Evolutionary conservation across 2,113 vertebrate genomes (phyloP).

Genomic region (Sander lucioperca): DNA sequence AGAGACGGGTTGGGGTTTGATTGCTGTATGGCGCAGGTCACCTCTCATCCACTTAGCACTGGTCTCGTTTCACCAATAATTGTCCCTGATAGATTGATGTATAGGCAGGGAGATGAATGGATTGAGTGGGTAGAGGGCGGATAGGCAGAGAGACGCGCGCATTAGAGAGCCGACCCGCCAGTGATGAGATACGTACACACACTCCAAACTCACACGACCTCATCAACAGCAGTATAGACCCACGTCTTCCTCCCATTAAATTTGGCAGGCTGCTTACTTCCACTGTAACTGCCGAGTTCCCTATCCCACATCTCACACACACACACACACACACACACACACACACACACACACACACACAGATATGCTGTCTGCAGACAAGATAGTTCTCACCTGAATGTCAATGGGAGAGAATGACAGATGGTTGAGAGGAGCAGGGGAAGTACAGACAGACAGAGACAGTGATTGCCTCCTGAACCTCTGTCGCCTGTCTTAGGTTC

Average conservation of each 20-base stretch:
- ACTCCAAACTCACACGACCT: slow-evolving; percentile 24
- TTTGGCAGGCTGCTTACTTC: not conserved
- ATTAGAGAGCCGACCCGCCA: slow-evolving; percentile 1
- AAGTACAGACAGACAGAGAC: slow-evolving; percentile 37
- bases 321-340: slow-evolving; percentile 19
- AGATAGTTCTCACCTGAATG: slow-evolving; percentile 66
- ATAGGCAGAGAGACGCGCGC: slow-evolving; percentile 9
- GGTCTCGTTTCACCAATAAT: slow-evolving; percentile 65
- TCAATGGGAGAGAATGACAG: slow-evolving; percentile 56
- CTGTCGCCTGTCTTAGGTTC: not conserved
- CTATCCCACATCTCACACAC: not conserved
- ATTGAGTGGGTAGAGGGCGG: slow-evolving; percentile 27
- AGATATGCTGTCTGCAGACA: slow-evolving; percentile 16
- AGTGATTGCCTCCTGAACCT: slow-evolving; percentile 13
- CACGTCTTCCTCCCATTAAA: slow-evolving; percentile 35
- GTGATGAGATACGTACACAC: slow-evolving; percentile 29
- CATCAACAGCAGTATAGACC: slow-evolving; percentile 33
- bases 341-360: slow-evolving; percentile 9
- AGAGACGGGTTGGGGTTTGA: slow-evolving; percentile 51
- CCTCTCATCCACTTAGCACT: slow-evolving; percentile 69
- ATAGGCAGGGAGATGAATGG: slow-evolving; percentile 44
- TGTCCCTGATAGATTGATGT: slow-evolving; percentile 58
- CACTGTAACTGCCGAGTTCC: slow-evolving; percentile 2
- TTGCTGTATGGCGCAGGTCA: slow-evolving; percentile 65
- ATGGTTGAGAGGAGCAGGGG: slow-evolving; percentile 52